phyloP scores from a whole-genome alignment of 2,888 invertebrate genomes.

The Seira sanloemensis region DNA sequence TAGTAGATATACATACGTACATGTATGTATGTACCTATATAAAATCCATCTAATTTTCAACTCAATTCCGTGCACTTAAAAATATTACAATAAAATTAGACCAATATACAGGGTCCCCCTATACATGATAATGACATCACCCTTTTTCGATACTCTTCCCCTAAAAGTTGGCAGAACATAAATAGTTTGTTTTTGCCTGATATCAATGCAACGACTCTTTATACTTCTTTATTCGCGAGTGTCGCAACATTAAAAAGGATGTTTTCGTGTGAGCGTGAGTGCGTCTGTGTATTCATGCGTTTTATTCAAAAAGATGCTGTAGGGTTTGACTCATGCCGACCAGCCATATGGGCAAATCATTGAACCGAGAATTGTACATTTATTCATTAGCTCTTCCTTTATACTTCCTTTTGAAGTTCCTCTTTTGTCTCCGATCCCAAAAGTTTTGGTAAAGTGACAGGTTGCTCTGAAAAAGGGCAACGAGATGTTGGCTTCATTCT shows the following conservation, averaged over 20 bases:
- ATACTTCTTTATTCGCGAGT: neutral
- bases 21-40: too few relatives aligned
- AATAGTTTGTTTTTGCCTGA: neutral
- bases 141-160: too few relatives aligned
- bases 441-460: slow-evolving; percentile 28
- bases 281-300: slow-evolving; percentile 1
- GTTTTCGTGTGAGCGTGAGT: slow-evolving; percentile 40
- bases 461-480: slow-evolving; percentile 18
- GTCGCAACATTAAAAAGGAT: neutral
- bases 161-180: too few relatives aligned
- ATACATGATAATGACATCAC: neutral
- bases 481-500: too few relatives aligned
- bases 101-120: neutral
- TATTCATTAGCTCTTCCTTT: slow-evolving; percentile 42
- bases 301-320: slow-evolving; percentile 37
- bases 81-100: slow-evolving; percentile 28
- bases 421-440: slow-evolving; percentile 29
- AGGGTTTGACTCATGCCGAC: slow-evolving; percentile 57
- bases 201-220: too few relatives aligned
- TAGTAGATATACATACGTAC: too few relatives aligned
- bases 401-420: slow-evolving; percentile 4
- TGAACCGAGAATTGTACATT: slow-evolving; percentile 53
- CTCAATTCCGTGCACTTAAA: slow-evolving; percentile 1
- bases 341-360: slow-evolving; percentile 49
- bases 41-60: neutral